Base-by-base conservation (phyloP, 1,140 invertebrate genomes). In the Monochamus saltuarius region DNA sequence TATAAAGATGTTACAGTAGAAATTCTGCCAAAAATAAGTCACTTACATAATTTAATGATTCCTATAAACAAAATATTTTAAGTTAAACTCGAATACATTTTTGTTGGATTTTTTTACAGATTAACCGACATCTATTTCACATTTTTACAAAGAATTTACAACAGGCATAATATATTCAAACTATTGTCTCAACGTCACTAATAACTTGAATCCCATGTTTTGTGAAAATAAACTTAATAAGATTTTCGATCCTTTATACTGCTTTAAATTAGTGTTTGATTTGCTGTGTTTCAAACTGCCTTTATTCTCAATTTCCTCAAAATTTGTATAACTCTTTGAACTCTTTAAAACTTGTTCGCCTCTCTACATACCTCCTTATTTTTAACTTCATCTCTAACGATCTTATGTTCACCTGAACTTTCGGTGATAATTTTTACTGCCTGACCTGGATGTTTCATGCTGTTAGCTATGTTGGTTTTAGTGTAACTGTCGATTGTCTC, bases 141-240 rank as follows among this genome's bases (percentile, higher is more conserved):
- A 29, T 29, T 29, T 29, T 29, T 29, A 29, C 22, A 29, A 29
- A 6, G 6, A 2, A 29, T 29, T 29, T 29, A 29, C 22, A 29
- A 29, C 6, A 29, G 2, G 6, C 2, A 6, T 29, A 29, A 29
- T 29, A 29, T 29, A 29, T 8, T 64, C 82, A 89, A 66, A 89
- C 85, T 56, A 87, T 85, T 43, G 87, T 88, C 70, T 89, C 87
- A 36, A 85, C 86, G 71, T 88, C 86, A 67, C 87, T 88, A 19
- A 89, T 87, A 36, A 89, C 85, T 70, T 88, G 85, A 63, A 89
- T 87, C 11, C 87, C 87, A 64, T 88, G 85, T 68, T 88, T 85
- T 2, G 86, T 87, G 40, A 89, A 78, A 67, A 88, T 87, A 76
- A 87, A 82, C 65, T 86, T 84, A 7, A 87, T 84, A 35, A 84